Conservation (phyloP, 2,113 vertebrate genomes). For the Xiphophorus couchianus region DNA sequence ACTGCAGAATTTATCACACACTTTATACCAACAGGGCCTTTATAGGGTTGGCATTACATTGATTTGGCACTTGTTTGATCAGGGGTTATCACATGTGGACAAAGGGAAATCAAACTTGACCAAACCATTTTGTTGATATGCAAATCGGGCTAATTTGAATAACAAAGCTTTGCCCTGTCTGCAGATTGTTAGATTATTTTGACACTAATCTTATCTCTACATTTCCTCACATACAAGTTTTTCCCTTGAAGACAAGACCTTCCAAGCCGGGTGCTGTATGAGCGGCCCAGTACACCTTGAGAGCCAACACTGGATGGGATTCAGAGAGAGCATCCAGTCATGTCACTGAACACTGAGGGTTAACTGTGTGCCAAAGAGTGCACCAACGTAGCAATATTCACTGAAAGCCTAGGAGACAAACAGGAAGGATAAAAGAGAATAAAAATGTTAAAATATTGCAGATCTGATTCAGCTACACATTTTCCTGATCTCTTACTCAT, state of each 20-base stretch:
- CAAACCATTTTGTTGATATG: slow-evolving; percentile 74
- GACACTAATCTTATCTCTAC: not conserved
- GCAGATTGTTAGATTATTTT: slow-evolving; percentile 59
- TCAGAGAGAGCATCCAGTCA: slow-evolving; percentile 70
- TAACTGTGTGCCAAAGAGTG: slow-evolving; percentile 3
- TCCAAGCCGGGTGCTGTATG: slow-evolving; percentile 76
- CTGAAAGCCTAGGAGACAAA: slow-evolving; percentile 60
- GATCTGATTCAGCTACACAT: not conserved
- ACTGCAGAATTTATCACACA: not conserved
- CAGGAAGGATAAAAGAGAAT: slow-evolving; percentile 31
- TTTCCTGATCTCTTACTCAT: not conserved
- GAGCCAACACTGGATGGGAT: slow-evolving; percentile 72
- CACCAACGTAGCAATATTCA: slow-evolving; percentile 59
- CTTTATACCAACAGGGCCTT: not conserved
- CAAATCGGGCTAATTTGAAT: slow-evolving; percentile 71
- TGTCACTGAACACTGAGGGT: slow-evolving; percentile 45
- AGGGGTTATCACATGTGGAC: slow-evolving; percentile 49
- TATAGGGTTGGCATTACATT: slow-evolving; percentile 10
- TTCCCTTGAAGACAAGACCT: slow-evolving; percentile 74
- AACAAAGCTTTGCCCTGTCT: slow-evolving; percentile 67
- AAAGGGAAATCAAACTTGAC: slow-evolving; percentile 72
- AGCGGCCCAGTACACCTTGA: slow-evolving; percentile 73
- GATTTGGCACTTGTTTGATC: slow-evolving; percentile 58
- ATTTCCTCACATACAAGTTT: slow-evolving; percentile 52
- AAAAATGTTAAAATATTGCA: not conserved